phyloP scores from a whole-genome alignment of 2,888 invertebrate genomes.

The Hanleya hanleyi region DNA sequence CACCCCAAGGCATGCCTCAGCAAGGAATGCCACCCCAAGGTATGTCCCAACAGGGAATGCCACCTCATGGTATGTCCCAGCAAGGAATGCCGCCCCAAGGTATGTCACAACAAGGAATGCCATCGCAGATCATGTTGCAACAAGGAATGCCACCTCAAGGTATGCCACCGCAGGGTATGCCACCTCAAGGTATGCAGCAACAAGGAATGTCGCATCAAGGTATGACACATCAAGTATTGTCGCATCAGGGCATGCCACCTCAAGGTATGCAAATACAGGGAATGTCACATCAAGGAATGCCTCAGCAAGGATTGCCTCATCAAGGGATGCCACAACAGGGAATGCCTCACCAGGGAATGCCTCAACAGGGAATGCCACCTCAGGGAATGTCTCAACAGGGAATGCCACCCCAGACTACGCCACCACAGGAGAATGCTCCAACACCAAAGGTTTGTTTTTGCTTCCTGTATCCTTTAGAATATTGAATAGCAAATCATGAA shows the following conservation, averaged over 20 bases:
- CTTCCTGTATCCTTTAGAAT: too few species aligned
- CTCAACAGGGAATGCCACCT: not conserved
- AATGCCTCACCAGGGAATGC: not conserved
- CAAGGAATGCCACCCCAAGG: not conserved
- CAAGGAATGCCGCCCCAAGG: not conserved
- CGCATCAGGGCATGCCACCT: too few species aligned
- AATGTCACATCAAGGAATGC: too few species aligned
- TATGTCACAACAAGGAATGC: conserved; percentile 1
- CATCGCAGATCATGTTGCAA: not conserved
- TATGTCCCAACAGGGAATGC: not conserved
- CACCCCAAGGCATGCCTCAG: not conserved
- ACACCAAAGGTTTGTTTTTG: conserved; percentile 6
- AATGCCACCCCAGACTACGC: not conserved
- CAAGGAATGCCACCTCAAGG: not conserved
- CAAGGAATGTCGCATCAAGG: too few species aligned
- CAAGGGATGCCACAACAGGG: conserved; percentile 1
- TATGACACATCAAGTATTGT: too few species aligned
- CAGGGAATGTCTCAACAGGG: not conserved
- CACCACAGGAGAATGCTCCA: not conserved
- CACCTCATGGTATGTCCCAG: not conserved
- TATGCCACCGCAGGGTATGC: not conserved
- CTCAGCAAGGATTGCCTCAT: too few species aligned
- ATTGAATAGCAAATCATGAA: too few species aligned
- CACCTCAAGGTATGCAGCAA: too few species aligned
- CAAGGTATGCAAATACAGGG: too few species aligned